Evolutionary conservation across 2,797 vertebrate species (phyloP), one percentile per base, ranked within the genome.

Genomic region (Mareca penelope): DNA sequence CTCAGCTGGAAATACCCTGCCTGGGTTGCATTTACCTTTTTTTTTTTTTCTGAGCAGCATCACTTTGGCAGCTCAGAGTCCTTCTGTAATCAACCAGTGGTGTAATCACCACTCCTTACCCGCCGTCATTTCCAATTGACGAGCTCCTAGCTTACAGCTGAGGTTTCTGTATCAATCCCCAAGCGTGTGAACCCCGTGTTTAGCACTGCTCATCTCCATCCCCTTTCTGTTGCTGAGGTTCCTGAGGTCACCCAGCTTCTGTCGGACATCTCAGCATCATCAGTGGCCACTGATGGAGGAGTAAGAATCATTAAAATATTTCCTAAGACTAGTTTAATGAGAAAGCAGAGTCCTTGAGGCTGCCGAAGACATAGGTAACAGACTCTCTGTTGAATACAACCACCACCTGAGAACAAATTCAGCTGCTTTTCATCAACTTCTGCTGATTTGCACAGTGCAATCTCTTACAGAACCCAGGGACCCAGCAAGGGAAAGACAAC

Each of bases 371-470:
- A 57, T 4, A 46, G 29, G 48, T 64, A 83, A 73, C 52, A 71
- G 46, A 57, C 10, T n/a, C 23, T 37, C 79, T 71, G 39, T 72
- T 42, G 78, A 91, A 73, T 1, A 35, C 21, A 0, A 11, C 24
- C 12, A 72, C 13, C 15, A 9, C 7, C 33, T 7, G 22, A 83
- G 57, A 76, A 56, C 22, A 53, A 2, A 2, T 35, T 8, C 31
- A 67, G 44, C 37, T 46, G 11, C 44, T 46, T 46, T 46, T 21
- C 44, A 22, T 33, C 28, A 61, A 61, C 9, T 52, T 60, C 28
- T 10, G 24, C 44, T 84, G 1, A 29, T 77, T 67, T 71, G 18
- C 21, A 5, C 4, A 39, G 67, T 0, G 0, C 0, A 2, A 44
- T 31, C 44, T 57, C 42, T 50, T 35, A 40, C 5, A 39, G 75